These are phyloP conservation scores for Labeo rohita DNA, from an alignment of 2,113 vertebrate genomes.

Conservation along the genomic window DNA sequence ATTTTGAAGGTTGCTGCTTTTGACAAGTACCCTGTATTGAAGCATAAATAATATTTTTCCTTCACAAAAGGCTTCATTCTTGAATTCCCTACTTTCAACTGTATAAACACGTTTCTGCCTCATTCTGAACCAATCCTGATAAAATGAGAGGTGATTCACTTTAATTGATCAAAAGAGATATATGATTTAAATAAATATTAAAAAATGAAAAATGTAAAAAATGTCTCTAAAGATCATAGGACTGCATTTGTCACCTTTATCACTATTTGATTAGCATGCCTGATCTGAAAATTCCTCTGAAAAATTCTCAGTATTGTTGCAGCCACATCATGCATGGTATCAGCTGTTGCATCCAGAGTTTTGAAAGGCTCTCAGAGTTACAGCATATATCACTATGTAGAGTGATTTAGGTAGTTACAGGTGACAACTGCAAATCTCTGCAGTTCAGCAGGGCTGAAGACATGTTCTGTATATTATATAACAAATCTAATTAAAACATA, in stretches of 20 bases:
- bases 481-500: not conserved
- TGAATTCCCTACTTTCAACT: not conserved
- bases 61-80: not conserved
- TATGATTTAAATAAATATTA: too few relatives aligned
- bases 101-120: too few relatives aligned
- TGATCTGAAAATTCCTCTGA: too few relatives aligned
- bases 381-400: not conserved
- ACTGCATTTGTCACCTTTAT: too few relatives aligned
- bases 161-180: too few relatives aligned
- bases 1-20: slow-evolving; percentile 76
- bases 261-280: too few relatives aligned
- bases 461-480: not conserved
- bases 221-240: too few relatives aligned
- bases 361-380: slow-evolving; percentile 17
- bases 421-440: not conserved
- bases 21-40: slow-evolving; percentile 62
- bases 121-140: too few relatives aligned
- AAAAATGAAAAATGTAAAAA: too few relatives aligned
- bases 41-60: not conserved
- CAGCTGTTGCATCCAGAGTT: not conserved
- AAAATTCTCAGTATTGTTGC: slow-evolving; percentile 10
- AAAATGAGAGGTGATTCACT: too few relatives aligned
- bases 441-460: not conserved
- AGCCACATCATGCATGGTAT: slow-evolving; percentile 48
- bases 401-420: slow-evolving; percentile 28